Conservation (phyloP, 2,113 vertebrate genomes). For the Solea solea region DNA sequence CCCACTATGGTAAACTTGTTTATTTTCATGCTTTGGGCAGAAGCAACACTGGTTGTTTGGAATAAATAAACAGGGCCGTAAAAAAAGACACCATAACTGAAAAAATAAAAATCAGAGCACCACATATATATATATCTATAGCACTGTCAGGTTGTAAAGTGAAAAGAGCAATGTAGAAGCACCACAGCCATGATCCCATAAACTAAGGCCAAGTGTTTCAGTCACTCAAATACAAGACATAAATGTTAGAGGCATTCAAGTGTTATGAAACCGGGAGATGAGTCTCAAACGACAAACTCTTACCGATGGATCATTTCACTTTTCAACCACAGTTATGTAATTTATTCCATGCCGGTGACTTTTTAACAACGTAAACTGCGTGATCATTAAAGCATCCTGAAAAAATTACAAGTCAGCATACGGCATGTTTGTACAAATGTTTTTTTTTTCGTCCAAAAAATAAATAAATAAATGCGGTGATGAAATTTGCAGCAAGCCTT, state of each 20-base stretch:
- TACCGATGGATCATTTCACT: conserved; percentile 1
- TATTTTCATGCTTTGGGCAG: neutral
- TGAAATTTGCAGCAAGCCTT: conserved; percentile 37
- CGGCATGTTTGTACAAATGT: conserved; percentile 31
- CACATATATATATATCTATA: conserved; percentile 2
- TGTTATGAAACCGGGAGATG: neutral
- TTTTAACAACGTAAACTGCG: conserved; percentile 35
- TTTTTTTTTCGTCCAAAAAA: conserved; percentile 14
- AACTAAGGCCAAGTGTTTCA: conserved; percentile 8
- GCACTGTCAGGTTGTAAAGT: neutral
- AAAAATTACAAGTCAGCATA: conserved; percentile 29
- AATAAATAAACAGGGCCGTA: conserved; percentile 20
- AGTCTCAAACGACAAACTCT: neutral
- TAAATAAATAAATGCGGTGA: neutral
- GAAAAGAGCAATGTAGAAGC: neutral
- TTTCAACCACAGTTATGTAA: conserved; percentile 27
- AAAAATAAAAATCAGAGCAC: neutral
- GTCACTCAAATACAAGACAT: neutral
- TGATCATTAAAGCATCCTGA: conserved; percentile 16
- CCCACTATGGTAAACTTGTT: neutral
- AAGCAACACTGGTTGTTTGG: conserved; percentile 6
- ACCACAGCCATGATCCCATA: neutral
- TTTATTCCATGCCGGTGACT: conserved; percentile 46
- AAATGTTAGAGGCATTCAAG: neutral
- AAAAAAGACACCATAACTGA: neutral